Base-by-base conservation (phyloP, 2,888 invertebrate species). In the Rotaria magnacalcarata region DNA sequence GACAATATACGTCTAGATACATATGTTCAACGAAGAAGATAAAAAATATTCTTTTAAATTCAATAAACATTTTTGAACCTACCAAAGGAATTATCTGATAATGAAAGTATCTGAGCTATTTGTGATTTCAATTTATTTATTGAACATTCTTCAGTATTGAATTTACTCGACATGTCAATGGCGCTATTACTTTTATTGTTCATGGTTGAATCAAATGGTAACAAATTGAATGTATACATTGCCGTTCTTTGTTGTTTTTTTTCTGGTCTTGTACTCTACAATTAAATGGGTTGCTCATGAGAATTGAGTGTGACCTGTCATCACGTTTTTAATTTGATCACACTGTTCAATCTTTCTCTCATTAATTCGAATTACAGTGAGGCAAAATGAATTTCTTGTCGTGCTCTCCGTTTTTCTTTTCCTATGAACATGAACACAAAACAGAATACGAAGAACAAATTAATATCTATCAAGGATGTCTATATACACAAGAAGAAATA, bases 301-400 rank as follows among this genome's bases (percentile, higher is more conserved):
- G 34, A 67, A 67, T 67, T 34, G 67, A 67, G 34, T 67, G 67
- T 67, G 67, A 67, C 67, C 67, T 67, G 67, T 67, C 67, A 67
- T 67, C 67, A 27, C 19, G 34, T 67, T 67, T 67, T 34, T 67
- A 67, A 67, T 67, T 67, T 67, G 67, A 67, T 67, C 67, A 67
- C 67, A 67, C 34, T 67, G 67, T 67, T 67, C 67, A 34, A 67
- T 27, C 27, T 67, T 67, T 34, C 34, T 67, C 67, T 67, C 34
- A 67, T 67, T 34, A 67, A 67, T 34, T 67, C 67, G 67, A 67
- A 67, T 67, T 67, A 67, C 67, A 67, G 67, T 34, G 67, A 34
- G 34, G 67, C 34, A 67, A 34, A 21, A 34, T 27, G 67, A 67
- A 67, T 67, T 27, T n/a, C 24, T 67, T 34, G 7, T 47, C 11